These are phyloP conservation scores for Volucella inanis DNA, from an alignment of 2,888 invertebrate genomes.

Conservation along the genomic window DNA sequence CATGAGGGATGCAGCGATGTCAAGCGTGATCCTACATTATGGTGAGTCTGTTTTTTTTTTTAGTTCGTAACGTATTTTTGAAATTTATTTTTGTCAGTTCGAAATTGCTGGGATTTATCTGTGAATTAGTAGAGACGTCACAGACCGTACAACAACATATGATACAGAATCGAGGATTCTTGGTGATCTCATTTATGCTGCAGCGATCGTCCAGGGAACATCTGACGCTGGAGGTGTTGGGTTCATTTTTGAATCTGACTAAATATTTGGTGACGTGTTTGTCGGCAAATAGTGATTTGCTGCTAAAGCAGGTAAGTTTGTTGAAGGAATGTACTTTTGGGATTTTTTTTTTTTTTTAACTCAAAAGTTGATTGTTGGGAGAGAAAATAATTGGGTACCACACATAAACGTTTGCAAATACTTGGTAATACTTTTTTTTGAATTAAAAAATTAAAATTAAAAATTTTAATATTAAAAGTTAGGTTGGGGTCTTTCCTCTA, in stretches of 20 bases:
- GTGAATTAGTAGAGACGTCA: slow-evolving; percentile 97
- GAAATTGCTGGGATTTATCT: slow-evolving; percentile 97
- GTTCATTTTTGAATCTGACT: slow-evolving; percentile 94
- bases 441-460: no score
- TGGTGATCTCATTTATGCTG: slow-evolving; percentile 98
- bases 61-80: slow-evolving; percentile 1
- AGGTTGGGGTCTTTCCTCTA: no score
- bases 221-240: slow-evolving; percentile 95
- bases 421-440: no score
- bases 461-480: no score
- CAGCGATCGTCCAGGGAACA: slow-evolving; percentile 96
- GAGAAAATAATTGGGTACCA: slow-evolving; percentile 9
- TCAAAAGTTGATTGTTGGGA: slow-evolving; percentile 34
- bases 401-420: not conserved
- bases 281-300: slow-evolving; percentile 94
- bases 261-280: slow-evolving; percentile 97
- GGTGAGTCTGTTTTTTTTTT: slow-evolving; percentile 85
- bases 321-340: not conserved
- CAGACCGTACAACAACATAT: slow-evolving; percentile 99
- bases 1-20: slow-evolving; percentile 92
- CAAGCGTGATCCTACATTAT: slow-evolving; percentile 93
- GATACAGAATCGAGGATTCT: slow-evolving; percentile 98
- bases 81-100: slow-evolving; percentile 86
- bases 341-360: not conserved
- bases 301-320: slow-evolving; percentile 92